These are phyloP conservation scores for Panzeria rudis DNA, from an alignment of 2,888 invertebrate genomes.

Conservation along the genomic window DNA sequence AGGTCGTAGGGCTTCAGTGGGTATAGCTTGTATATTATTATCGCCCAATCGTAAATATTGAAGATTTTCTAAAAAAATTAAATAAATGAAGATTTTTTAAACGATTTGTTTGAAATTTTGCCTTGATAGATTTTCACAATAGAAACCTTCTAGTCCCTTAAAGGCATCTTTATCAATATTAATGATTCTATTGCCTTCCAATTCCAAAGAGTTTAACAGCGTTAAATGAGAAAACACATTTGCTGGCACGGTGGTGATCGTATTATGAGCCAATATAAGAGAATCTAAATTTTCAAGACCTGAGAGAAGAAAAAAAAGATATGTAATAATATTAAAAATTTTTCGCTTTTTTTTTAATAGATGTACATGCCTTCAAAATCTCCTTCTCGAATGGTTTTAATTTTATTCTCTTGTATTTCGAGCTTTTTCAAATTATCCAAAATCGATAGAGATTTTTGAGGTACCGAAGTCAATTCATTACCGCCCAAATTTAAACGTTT, in stretches of 20 bases:
- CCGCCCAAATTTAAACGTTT: conserved; percentile 94
- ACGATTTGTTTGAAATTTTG: not conserved
- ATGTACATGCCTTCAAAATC: conserved; percentile 91
- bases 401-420: conserved; percentile 94
- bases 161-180: conserved; percentile 93
- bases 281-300: conserved; percentile 92
- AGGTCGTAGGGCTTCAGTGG: conserved; percentile 92
- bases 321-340: too few species aligned
- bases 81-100: not conserved
- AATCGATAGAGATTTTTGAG: conserved; percentile 91
- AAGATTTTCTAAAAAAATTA: conserved; percentile 89
- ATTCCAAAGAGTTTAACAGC: conserved; percentile 92
- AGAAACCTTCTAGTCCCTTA: conserved; percentile 92
- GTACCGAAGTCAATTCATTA: conserved; percentile 90
- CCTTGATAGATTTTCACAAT: conserved; percentile 18
- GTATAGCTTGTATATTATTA: conserved; percentile 93
- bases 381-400: conserved; percentile 90
- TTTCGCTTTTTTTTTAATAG: not conserved
- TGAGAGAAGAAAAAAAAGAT: conserved; percentile 79
- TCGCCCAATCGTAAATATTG: conserved; percentile 95
- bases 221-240: conserved; percentile 92
- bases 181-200: conserved; percentile 93
- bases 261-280: conserved; percentile 93
- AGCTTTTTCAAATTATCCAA: conserved; percentile 92
- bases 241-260: conserved; percentile 90